These are phyloP conservation scores for Trichopria drosophilae DNA, from an alignment of 2,888 invertebrate genomes.

Conservation along the genomic window DNA sequence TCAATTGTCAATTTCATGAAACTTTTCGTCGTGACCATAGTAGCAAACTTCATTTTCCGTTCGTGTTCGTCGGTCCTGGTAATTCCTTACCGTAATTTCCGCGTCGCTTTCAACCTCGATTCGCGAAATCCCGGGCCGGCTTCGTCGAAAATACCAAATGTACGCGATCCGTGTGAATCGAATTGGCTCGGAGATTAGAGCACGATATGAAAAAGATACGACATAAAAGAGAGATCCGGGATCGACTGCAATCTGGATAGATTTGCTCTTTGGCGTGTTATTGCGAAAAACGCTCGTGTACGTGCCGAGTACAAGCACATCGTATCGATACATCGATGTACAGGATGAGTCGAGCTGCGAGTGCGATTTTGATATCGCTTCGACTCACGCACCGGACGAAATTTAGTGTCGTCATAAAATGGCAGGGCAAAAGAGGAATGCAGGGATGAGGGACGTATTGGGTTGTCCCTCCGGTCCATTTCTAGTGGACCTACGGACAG, in stretches of 20 bases:
- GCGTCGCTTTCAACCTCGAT: too few relatives aligned
- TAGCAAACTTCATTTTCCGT: too few relatives aligned
- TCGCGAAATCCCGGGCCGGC: too few relatives aligned
- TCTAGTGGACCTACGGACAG: constrained; percentile 36
- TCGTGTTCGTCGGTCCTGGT: too few relatives aligned
- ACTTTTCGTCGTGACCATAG: too few relatives aligned
- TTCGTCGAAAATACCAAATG: too few relatives aligned
- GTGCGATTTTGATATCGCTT: constrained; percentile 9
- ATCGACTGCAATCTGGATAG: constrained; percentile 12
- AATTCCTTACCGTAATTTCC: too few relatives aligned
- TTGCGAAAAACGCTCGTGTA: constrained; percentile 16
- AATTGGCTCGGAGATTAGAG: constrained; percentile 22
- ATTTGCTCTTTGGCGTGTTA: constrained; percentile 1
- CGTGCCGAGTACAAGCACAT: neutral
- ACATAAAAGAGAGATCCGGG: constrained; percentile 13
- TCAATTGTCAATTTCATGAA: too few relatives aligned
- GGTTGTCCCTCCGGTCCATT: constrained; percentile 35
- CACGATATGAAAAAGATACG: constrained; percentile 1
- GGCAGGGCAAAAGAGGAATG: neutral
- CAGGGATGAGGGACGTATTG: constrained; percentile 4
- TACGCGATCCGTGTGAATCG: too few relatives aligned
- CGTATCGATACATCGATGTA: too few relatives aligned
- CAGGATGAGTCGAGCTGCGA: neutral
- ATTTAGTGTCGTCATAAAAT: constrained; percentile 21
- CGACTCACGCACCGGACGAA: constrained; percentile 18